Base-by-base conservation (phyloP, 1,140 invertebrate species). In the Lasioglossum baleicum region DNA sequence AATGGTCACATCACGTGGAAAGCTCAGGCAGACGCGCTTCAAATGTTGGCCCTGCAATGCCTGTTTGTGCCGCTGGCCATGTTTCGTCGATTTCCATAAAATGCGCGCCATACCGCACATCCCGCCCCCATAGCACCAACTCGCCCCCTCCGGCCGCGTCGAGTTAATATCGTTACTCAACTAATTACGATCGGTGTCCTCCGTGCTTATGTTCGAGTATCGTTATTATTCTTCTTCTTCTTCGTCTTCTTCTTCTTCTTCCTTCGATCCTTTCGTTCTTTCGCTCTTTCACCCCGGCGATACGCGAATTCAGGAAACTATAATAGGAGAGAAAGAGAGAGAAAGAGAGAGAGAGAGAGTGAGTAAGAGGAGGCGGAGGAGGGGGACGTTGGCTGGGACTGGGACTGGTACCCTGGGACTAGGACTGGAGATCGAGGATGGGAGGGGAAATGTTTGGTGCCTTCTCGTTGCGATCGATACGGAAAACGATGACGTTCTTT, bases 1-100 rank as follows among this genome's bases (percentile, higher is more conserved):
- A 86, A 89, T 93, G 84, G 89, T 93, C 77, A 93, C 93, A 83
- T 93, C 92, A 89, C 91, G 91, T 86, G 93, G 93, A 88, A 93
- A 93, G 77, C 91, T 93, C 87, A 91, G 90, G 81, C 93, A 93
- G 91, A 93, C 93, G 87, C 92, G 93, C 89, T 93, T 93, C 92
- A 93, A 93, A 90, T 93, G 93, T 86, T 93, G 92, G 92, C 88
- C 91, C 90, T 93, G 93, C 89, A 93, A 93, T 92, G 92, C 91
- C 90, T 93, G 92, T 88, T 90, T 93, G 83, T 93, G 92, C 83
- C 92, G 92, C 75, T 93, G 91, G 91, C 92, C 92, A 79, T 93
- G 93, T 90, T 93, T 93, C 88, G 90, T 91, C 80, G 92, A 93
- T 86, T 93, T 90, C 89, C 93, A 93, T 87, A 89, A 93, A 90